These are phyloP conservation scores for Batillaria attramentaria DNA, from an alignment of 1,140 invertebrate species.

Conservation along the genomic window DNA sequence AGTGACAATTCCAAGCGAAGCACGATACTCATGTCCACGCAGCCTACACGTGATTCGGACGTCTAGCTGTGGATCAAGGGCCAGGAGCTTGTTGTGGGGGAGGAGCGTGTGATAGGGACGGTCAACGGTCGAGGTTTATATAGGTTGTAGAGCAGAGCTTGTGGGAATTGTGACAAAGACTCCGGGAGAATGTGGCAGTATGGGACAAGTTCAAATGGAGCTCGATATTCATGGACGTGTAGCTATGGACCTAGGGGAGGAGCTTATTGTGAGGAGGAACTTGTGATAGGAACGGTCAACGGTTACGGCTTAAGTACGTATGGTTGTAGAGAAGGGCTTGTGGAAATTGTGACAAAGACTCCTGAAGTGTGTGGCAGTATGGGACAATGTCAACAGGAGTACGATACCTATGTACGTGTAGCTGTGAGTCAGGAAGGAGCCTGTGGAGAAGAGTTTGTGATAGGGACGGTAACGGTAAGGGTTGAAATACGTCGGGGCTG, in stretches of 20 bases:
- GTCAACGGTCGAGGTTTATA: not conserved
- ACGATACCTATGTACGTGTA: not conserved
- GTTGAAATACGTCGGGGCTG: not conserved
- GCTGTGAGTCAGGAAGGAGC: not conserved
- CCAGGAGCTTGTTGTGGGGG: not conserved
- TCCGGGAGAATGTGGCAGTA: not conserved
- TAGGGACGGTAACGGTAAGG: not conserved
- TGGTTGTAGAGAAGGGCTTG: not conserved
- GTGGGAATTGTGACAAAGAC: not conserved
- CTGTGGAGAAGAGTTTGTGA: not conserved
- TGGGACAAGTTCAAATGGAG: not conserved
- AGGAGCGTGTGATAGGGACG: not conserved
- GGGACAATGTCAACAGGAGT: not conserved
- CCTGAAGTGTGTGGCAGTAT: not conserved
- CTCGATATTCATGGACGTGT: not conserved
- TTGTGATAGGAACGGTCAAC: not conserved
- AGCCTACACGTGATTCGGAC: conserved; percentile 56
- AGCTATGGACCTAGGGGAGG: not conserved
- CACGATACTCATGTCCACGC: conserved; percentile 50
- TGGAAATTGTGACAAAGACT: not conserved
- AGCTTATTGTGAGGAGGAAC: not conserved
- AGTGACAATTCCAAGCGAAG: conserved; percentile 45
- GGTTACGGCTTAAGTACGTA: not conserved
- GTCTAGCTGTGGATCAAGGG: conserved; percentile 37
- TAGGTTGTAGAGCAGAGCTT: not conserved